A percentile compares a stretch with the other conserved stretches of the same genome.
Evolutionary conservation across 2,888 invertebrate genomes (phyloP).

Genomic region (Fabriciana adippe): DNA sequence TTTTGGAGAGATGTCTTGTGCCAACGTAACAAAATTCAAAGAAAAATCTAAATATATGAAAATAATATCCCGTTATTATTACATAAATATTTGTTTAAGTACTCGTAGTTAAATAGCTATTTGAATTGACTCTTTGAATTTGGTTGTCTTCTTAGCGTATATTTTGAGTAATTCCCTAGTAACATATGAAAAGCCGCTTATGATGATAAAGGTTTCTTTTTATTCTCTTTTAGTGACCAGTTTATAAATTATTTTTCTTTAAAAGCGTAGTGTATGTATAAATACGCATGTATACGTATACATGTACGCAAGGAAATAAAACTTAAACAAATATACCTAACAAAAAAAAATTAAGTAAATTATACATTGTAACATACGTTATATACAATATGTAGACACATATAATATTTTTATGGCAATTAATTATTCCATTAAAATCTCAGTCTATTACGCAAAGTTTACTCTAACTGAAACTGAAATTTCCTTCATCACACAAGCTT

Average conservation of each 20-base stretch:
- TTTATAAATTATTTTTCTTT: no score
- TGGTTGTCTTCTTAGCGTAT: constrained; percentile 23
- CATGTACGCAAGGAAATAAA: no score
- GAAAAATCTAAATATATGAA: background rate
- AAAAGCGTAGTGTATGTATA: no score
- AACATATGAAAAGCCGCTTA: constrained; percentile 32
- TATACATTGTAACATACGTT: no score
- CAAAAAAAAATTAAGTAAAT: no score
- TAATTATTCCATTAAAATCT: constrained; percentile 40
- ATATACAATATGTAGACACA: background rate
- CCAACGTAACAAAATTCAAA: no score
- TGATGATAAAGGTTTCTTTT: constrained; percentile 16
- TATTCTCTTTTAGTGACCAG: constrained; percentile 12
- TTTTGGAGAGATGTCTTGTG: no score
- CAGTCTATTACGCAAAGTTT: constrained; percentile 40
- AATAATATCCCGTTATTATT: constrained; percentile 5
- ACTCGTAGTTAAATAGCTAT: constrained; percentile 29
- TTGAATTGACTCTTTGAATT: constrained; percentile 21
- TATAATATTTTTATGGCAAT: constrained; percentile 18
- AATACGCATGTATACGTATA: no score
- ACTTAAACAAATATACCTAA: no score
- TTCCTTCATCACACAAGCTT: constrained; percentile 40
- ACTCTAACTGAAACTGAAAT: constrained; percentile 36
- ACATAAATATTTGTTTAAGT: constrained; percentile 21
- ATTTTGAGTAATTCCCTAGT: constrained; percentile 29